Percentiles rank a stretch among this genome's conserved stretches.
These are phyloP conservation scores for Allacma fusca DNA, from an alignment of 2,888 invertebrate genomes.

Conservation along the genomic window DNA sequence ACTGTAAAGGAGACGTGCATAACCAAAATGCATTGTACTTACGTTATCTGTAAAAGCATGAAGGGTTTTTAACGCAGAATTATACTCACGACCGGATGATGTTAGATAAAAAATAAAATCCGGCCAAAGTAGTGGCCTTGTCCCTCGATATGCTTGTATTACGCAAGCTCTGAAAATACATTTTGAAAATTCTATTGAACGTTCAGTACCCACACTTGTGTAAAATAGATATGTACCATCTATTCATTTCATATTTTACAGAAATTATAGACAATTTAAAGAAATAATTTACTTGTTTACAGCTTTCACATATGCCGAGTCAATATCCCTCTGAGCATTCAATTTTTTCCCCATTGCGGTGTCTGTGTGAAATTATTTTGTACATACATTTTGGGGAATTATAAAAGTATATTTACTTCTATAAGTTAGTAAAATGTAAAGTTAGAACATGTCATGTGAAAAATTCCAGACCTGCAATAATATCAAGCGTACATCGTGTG, in stretches of 20 bases:
- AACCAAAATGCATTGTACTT: not conserved
- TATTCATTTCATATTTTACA: too few relatives aligned
- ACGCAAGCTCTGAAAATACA: slow-evolving; percentile 1
- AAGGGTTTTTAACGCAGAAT: not conserved
- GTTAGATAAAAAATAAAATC: not conserved
- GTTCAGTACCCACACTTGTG: too few relatives aligned
- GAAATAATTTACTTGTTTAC: not conserved
- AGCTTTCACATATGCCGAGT: not conserved
- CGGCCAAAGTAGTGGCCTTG: not conserved
- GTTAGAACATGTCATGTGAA: too few relatives aligned
- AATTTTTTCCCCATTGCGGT: not conserved
- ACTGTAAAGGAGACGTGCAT: not conserved
- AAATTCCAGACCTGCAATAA: too few relatives aligned
- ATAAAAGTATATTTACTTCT: too few relatives aligned
- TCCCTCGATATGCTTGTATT: not conserved
- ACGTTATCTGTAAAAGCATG: not conserved
- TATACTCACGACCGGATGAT: not conserved
- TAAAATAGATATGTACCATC: too few relatives aligned
- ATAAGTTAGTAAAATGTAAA: too few relatives aligned
- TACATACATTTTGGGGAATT: too few relatives aligned
- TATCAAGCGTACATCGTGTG: too few relatives aligned
- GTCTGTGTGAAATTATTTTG: not conserved
- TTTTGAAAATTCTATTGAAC: not conserved
- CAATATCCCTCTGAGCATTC: not conserved
- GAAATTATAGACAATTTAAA: not conserved